phyloP scores from a whole-genome alignment of 2,797 vertebrate genomes.

The Buphagus erythrorhynchus region DNA sequence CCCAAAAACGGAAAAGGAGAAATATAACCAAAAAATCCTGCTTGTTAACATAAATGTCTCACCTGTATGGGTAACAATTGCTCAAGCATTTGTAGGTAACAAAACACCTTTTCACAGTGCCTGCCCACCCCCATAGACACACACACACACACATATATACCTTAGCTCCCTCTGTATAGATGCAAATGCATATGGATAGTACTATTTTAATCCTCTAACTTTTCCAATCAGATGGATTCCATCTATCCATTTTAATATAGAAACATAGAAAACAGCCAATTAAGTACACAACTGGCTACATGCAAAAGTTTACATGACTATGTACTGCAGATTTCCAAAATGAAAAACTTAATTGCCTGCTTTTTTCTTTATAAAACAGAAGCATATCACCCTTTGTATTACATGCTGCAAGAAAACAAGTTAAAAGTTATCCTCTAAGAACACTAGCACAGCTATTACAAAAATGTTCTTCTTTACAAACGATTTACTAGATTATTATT shows the following conservation, averaged over 20 bases:
- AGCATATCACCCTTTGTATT: conserved; percentile 7
- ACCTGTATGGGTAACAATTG: background rate
- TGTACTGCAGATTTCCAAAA: conserved; percentile 21
- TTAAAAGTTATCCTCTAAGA: conserved; percentile 16
- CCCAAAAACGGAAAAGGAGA: background rate
- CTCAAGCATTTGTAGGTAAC: background rate
- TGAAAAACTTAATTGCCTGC: conserved; percentile 1
- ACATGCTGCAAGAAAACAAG: conserved; percentile 33
- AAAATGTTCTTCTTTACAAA: background rate
- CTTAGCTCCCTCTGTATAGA: background rate
- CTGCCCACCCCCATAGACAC: background rate
- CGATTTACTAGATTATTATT: background rate
- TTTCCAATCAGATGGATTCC: background rate
- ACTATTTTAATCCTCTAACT: background rate
- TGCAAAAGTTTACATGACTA: background rate
- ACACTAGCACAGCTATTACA: background rate
- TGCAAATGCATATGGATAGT: background rate
- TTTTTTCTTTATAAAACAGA: conserved; percentile 50
- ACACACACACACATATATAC: fast-evolving
- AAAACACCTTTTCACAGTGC: background rate
- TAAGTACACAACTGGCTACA: background rate
- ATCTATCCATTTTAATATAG: background rate
- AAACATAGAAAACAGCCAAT: background rate
- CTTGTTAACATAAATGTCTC: background rate
- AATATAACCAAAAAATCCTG: background rate